Evolutionary conservation across 2,113 vertebrate genomes (phyloP).

Genomic region (Polypterus bichir): DNA sequence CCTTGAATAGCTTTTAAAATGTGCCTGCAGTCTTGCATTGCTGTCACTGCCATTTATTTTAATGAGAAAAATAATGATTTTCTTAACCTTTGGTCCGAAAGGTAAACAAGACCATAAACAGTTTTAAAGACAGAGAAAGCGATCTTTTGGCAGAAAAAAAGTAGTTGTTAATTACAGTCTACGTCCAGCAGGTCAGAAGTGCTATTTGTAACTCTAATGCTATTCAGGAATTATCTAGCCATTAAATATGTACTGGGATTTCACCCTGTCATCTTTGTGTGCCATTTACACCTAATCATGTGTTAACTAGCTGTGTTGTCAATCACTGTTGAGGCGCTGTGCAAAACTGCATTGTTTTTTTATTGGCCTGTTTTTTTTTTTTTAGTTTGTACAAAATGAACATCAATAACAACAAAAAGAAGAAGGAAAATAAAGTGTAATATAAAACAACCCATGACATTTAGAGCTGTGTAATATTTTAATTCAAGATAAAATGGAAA

Average conservation of each 20-base stretch:
- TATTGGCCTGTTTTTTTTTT: too few relatives aligned
- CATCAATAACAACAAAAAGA: too few relatives aligned
- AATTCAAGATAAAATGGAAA: too few relatives aligned
- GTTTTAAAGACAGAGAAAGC: background rate
- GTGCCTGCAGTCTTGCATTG: conserved; percentile 5
- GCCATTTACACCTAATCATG: conserved; percentile 53
- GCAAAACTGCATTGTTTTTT: conserved; percentile 9
- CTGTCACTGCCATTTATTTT: conserved; percentile 47
- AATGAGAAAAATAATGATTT: conserved; percentile 62
- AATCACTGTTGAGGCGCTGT: conserved; percentile 35
- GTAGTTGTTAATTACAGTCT: conserved; percentile 49
- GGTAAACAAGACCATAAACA: conserved; percentile 16
- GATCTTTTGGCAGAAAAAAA: conserved; percentile 46
- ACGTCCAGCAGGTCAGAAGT: conserved; percentile 52
- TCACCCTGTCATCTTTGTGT: conserved; percentile 23
- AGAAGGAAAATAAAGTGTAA: too few relatives aligned
- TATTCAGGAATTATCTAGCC: conserved; percentile 54
- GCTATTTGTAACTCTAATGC: conserved; percentile 49
- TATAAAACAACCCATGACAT: too few relatives aligned
- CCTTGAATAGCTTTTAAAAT: conserved; percentile 1
- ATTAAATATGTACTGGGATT: conserved; percentile 52
- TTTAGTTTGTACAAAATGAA: too few relatives aligned
- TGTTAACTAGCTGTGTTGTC: conserved; percentile 63
- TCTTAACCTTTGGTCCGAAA: conserved; percentile 62
- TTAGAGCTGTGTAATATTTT: too few relatives aligned